Base-by-base conservation (phyloP, 1,140 invertebrate species). In the Conus betulinus region DNA sequence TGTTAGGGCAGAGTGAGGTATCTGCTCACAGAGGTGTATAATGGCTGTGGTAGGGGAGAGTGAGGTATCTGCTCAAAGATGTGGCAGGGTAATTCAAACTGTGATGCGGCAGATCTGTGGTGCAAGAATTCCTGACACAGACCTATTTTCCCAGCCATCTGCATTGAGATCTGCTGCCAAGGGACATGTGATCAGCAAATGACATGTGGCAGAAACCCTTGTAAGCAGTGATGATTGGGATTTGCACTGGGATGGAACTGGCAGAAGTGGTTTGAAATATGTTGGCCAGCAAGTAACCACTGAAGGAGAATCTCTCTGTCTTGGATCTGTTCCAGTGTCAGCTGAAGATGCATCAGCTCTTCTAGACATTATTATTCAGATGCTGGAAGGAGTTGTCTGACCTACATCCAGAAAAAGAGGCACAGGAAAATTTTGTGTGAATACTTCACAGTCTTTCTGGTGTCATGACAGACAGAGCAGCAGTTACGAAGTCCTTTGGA, bases 391-490 rank as follows among this genome's bases (percentile, higher is more conserved):
- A n/a, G n/a, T n/a, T n/a, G n/a, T n/a, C n/a, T n/a, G n/a, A n/a
- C 15, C 15, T 84, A 11, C 10, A 25, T 79, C 4, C n/a, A 25
- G 53, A 84, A n/a, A 39, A 27, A 55, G 27, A 84, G 3, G 57
- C 39, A 8, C 79, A 84, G n/a, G 5, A 84, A 5, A 20, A 57
- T n/a, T 84, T 84, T 39, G 25, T 53, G 6, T 20, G 10, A 55
- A 84, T 84, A 5, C 25, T 84, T 10, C 52, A 53, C 6, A 23
- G 25, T 20, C 13, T 84, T 7, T 55, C 82, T n/a, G 82, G 82
- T 17, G 52, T 60, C 15, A 84, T 84, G 82, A 84, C 52, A 17
- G 82, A 84, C 25, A 55, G 82, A 57, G 82, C 82, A 10, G 82
- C 52, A 55, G 82, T 84, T 52, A 84, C 55, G 82, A 84, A 84